Evolutionary conservation across 2,797 vertebrate genomes (phyloP), one percentile per base, ranked within the genome.

Genomic region (Prunella strophiata): DNA sequence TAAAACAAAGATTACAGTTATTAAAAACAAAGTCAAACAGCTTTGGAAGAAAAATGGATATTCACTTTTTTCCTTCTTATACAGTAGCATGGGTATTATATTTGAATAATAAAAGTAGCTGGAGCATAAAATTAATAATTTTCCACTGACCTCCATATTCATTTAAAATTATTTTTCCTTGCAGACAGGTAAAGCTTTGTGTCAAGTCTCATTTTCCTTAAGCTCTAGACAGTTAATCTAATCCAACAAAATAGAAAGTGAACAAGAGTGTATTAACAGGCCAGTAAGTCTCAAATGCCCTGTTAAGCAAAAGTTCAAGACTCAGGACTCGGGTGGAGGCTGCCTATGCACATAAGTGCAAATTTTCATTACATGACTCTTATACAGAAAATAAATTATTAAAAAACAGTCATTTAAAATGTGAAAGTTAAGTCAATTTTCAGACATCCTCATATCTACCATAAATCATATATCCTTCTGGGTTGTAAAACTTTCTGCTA

Each of bases 91-190:
- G 25, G 14, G 22, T 91, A 74, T 20, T 88, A 48, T 75, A 84
- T 91, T 85, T 85, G 66, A 93, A 85, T 67, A 96, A 85, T 91
- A 89, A 89, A 94, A 95, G 72, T 88, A 94, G 94, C 68, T 88
- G 84, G 70, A 94, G 93, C 85, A 89, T 95, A 96, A 96, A 91
- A 95, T 96, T 95, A 96, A 86, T 88, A 91, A 65, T 92, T 95
- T 96, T 94, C 54, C 26, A 82, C 62, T 93, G 94, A 92, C 91
- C 70, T 93, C 75, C 26, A 47, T 76, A 66, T 91, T 85, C 0
- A 76, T 93, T 94, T 89, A 66, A 95, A 83, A 86, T 88, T 89
- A 71, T 85, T 96, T 93, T 95, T 90, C 25, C 73, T 93, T 89
- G 34, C 52, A 93, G 66, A 90, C 54, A 81, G 80, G 80, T 94